Conservation (phyloP, 2,888 invertebrate genomes). For the Callyntrura guangdongensis region DNA sequence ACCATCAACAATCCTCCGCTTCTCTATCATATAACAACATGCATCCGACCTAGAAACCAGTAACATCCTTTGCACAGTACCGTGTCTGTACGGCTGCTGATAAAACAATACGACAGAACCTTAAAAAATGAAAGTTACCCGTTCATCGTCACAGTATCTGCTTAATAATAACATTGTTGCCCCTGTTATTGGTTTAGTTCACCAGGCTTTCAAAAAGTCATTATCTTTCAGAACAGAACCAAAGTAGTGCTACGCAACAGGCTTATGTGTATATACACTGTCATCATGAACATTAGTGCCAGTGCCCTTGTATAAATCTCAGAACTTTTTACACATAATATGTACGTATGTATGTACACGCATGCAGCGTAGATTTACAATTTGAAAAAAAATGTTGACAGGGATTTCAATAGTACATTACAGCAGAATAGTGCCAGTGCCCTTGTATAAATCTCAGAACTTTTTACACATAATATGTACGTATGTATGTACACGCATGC, state of each 20-base stretch:
- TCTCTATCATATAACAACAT: background rate
- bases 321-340: background rate
- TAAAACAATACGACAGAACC: constrained; percentile 40
- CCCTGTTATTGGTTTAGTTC: constrained; percentile 9
- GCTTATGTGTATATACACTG: background rate
- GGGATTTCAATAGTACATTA: background rate
- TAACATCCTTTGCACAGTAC: constrained; percentile 11
- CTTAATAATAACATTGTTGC: constrained; percentile 14
- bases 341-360: too few species aligned
- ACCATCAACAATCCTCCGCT: constrained; percentile 6
- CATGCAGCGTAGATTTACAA: constrained; percentile 18
- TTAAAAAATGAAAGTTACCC: constrained; percentile 78
- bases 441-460: background rate
- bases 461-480: background rate
- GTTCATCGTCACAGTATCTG: constrained; percentile 37
- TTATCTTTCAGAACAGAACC: background rate
- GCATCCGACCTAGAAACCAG: constrained; percentile 73
- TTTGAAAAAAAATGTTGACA: constrained; percentile 2
- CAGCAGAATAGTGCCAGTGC: background rate
- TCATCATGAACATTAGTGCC: too few species aligned
- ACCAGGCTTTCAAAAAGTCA: constrained; percentile 25
- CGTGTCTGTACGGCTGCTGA: background rate
- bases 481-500: background rate
- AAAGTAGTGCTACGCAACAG: background rate
- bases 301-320: background rate